Base-by-base conservation (phyloP, 2,888 invertebrate species). In the Sphaerophoria rueppellii region DNA sequence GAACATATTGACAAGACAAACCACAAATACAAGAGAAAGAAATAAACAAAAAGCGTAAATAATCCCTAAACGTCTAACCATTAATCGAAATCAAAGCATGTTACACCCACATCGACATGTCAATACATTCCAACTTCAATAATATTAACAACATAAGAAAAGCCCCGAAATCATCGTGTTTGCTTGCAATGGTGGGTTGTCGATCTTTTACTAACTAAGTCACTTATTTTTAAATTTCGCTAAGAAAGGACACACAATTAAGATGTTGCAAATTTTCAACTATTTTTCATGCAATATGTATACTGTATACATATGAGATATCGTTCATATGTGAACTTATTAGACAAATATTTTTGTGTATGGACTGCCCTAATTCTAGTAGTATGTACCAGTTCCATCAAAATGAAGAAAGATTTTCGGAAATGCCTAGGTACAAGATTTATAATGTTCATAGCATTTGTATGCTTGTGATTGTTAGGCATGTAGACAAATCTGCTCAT, bases 51-150 rank as follows among this genome's bases (percentile, higher is more conserved):
- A 57, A 80, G 69, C 69, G 74, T 69, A 80, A 74, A 69, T 80
- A 80, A 80, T 80, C 74, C 61, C 43, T 43, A 12, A 40, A 60
- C 60, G 60, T 74, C 63, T 43, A 70, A 80, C 74, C 80, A 74
- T 80, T 80, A 74, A 80, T 80, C 74, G 74, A 74, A 80, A 80
- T 80, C 80, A 80, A 74, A 80, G 74, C 74, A 74, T 80, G 69
- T 69, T 55, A 69, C 67, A 69, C 61, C 54, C n/a, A 14, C 14
- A 9, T 11, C 14, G 2, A 16, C n/a, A 1, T 37, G 14, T 50
- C 6, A 6, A 16, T 14, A 32, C 12, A 9, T 16, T 40, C 14
- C 7, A 43, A 6, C 12, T 60, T 24, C 12, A 60, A 12, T 24
- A 37, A 60, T 60, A 43, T 24, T 7, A n/a, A n/a, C n/a, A n/a